Evolutionary conservation across 2,797 vertebrate genomes (phyloP).

Genomic region (Pteropus rufus): DNA sequence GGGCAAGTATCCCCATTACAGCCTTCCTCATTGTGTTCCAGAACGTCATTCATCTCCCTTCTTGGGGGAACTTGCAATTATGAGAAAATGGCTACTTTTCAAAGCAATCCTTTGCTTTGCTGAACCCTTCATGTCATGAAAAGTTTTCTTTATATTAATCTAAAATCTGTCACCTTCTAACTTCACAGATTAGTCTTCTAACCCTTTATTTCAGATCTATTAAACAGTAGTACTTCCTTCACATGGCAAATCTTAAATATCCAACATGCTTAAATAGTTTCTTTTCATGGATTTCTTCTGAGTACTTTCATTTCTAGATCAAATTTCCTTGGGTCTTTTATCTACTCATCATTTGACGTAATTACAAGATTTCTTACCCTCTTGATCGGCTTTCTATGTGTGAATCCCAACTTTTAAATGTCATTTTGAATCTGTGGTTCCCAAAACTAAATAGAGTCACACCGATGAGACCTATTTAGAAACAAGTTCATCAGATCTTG

Average conservation of each 20-base stretch:
- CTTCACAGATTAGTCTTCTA: background rate
- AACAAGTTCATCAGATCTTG: background rate
- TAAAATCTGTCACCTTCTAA: background rate
- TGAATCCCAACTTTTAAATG: background rate
- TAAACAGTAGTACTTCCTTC: background rate
- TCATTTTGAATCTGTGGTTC: background rate
- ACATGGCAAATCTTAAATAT: background rate
- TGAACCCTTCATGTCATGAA: background rate
- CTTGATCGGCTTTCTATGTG: background rate
- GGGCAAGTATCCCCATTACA: background rate
- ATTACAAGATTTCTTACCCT: background rate
- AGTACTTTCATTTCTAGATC: background rate
- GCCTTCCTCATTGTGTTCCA: background rate
- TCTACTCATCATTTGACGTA: background rate
- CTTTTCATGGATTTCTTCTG: background rate
- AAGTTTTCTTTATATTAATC: background rate
- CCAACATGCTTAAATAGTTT: background rate
- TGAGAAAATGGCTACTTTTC: constrained; percentile 6
- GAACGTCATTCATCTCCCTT: background rate
- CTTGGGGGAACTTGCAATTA: background rate
- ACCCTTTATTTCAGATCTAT: background rate
- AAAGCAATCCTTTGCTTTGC: background rate
- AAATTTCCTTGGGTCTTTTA: background rate
- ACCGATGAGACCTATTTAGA: background rate
- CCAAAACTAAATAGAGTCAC: background rate